Base-by-base conservation (phyloP, 2,797 vertebrate species). In the Myripristis murdjan region DNA sequence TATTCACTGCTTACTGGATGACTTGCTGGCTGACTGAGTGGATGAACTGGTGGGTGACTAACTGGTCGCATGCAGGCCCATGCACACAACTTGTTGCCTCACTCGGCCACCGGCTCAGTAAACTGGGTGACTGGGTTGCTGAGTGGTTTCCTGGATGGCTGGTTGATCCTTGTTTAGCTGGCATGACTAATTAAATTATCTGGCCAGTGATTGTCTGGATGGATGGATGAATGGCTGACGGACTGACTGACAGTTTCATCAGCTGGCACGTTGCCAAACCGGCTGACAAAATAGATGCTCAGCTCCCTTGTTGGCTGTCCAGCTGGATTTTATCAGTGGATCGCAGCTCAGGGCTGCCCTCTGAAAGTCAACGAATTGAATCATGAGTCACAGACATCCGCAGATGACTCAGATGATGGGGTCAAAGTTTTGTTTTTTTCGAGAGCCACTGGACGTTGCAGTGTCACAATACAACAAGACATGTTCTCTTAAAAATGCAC, bases 171-270 rank as follows among this genome's bases (percentile, higher is more conserved):
- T 35, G 52, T 28, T 35, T 53, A 31, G 26, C 26, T 54, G 16
- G 6, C 9, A 37, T 53, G 67, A 66, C 68, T 62, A 70, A 61
- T 28, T 14, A 4, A 26, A 43, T 20, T 12, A 37, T 37, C 33
- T 35, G 33, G 33, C 5, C 8, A 9, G 33, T 59, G 41, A 70
- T 77, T 61, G 70, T 75, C 64, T 61, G 41, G 55, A 62, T 70
- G 73, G 74, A 81, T 84, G 68, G 51, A 66, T 57, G 43, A 75
- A 68, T 83, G 52, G 12, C 24, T 31, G 16, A n/a, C n/a, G n/a
- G n/a, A n/a, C n/a, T n/a, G n/a, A n/a, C n/a, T n/a, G 15, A 43
- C 57, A 57, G 59, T 63, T 73, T 77, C n/a, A n/a, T n/a, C n/a
- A n/a, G 53, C 63, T 59, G 61, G 28, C 59, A 22, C 72, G 74